Conservation (phyloP, 2,113 vertebrate species). For the Setophaga petechia region DNA sequence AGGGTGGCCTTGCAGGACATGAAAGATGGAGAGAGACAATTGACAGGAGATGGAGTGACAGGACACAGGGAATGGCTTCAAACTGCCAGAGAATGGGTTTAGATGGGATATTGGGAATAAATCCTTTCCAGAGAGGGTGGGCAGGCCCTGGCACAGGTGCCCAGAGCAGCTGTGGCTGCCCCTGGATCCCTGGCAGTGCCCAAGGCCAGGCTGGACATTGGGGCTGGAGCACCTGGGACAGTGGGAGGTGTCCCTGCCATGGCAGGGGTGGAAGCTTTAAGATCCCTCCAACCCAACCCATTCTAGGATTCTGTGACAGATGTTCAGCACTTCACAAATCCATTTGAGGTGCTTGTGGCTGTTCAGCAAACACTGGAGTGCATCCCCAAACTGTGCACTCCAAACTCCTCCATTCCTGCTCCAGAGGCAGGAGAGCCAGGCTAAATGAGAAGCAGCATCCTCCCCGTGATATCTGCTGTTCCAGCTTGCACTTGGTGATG, state of each 20-base stretch:
- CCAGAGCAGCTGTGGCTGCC: neutral
- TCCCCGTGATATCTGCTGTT: neutral
- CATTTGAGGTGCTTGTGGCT: neutral
- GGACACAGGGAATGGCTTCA: neutral
- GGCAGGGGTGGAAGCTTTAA: neutral
- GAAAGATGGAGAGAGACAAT: neutral
- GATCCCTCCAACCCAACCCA: neutral
- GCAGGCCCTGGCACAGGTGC: neutral
- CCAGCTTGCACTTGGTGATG: neutral
- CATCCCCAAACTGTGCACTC: accelerated
- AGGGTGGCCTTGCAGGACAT: accelerated
- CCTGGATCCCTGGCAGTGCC: neutral
- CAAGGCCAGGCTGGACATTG: neutral
- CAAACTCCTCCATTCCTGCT: neutral
- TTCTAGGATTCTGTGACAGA: neutral
- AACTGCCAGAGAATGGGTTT: accelerated
- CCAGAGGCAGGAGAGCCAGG: neutral
- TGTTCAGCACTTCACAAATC: neutral
- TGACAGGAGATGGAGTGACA: accelerated
- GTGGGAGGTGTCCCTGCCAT: neutral
- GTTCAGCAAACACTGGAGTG: neutral
- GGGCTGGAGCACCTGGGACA: neutral
- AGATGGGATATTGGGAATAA: accelerated
- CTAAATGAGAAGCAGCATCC: neutral
- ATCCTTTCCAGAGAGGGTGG: accelerated